Conservation (phyloP, 2,888 invertebrate species). For the Helleia helle region DNA sequence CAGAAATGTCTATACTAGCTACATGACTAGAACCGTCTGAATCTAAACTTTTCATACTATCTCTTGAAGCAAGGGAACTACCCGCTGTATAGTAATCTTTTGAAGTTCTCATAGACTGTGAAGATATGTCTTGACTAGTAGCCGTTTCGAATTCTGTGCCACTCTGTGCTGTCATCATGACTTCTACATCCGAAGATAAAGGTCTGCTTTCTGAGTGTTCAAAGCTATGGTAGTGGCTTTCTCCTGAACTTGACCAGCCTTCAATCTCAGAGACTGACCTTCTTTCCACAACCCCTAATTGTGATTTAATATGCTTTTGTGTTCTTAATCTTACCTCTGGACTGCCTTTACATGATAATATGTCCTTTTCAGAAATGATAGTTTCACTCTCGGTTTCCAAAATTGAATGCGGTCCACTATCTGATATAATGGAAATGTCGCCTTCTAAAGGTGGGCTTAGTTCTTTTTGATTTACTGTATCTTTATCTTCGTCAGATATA, state of each 20-base stretch:
- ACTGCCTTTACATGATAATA: constrained; percentile 51
- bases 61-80: constrained; percentile 90
- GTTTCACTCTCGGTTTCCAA: constrained; percentile 67
- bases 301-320: constrained; percentile 62
- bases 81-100: constrained; percentile 91
- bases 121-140: constrained; percentile 85
- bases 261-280: constrained; percentile 87
- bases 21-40: constrained; percentile 92
- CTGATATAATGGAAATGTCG: constrained; percentile 57
- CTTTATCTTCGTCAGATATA: constrained; percentile 73
- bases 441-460: constrained; percentile 55
- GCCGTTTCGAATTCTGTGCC: constrained; percentile 92
- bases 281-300: constrained; percentile 72
- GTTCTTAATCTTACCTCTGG: constrained; percentile 59
- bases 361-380: constrained; percentile 41
- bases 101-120: constrained; percentile 81
- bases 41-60: constrained; percentile 91
- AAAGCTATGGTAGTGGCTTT: constrained; percentile 91
- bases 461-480: constrained; percentile 56
- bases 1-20: constrained; percentile 92
- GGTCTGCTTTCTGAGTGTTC: constrained; percentile 88
- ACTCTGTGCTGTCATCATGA: constrained; percentile 81
- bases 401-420: constrained; percentile 68
- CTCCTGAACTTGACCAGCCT: constrained; percentile 89
- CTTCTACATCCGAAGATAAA: constrained; percentile 89